Percentiles rank a stretch among this genome's conserved stretches.
phyloP scores from a whole-genome alignment of 2,113 vertebrate genomes.

The Desmodus rotundus region DNA sequence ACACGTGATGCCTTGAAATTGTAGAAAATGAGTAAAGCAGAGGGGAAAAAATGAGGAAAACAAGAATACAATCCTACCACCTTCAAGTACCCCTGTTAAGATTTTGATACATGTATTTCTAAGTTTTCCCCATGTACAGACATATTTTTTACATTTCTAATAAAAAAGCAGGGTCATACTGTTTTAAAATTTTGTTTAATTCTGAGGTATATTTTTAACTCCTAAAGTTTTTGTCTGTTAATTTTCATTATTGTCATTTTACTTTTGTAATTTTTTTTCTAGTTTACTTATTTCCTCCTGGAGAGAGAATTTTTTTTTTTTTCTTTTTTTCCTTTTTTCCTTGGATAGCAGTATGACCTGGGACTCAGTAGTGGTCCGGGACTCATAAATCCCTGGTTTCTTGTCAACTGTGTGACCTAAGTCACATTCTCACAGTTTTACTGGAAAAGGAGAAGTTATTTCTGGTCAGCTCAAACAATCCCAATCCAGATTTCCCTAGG shows the following conservation, averaged over 20 bases:
- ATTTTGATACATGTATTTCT: neutral
- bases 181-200: neutral
- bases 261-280: neutral
- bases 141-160: neutral
- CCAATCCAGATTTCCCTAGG: neutral
- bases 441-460: constrained; percentile 34
- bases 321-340: neutral
- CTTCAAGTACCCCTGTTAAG: neutral
- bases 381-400: neutral
- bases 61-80: neutral
- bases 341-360: neutral
- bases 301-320: neutral
- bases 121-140: neutral
- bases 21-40: neutral
- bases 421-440: neutral
- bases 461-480: neutral
- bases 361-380: neutral
- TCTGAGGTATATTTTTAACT: neutral
- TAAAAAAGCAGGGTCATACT: neutral
- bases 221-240: neutral
- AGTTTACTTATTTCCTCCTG: neutral
- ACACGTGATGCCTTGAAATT: neutral
- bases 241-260: neutral
- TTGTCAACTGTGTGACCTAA: neutral
- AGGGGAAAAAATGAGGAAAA: neutral